Base-by-base conservation (phyloP, 1,140 invertebrate genomes). In the Drosophila orena region DNA sequence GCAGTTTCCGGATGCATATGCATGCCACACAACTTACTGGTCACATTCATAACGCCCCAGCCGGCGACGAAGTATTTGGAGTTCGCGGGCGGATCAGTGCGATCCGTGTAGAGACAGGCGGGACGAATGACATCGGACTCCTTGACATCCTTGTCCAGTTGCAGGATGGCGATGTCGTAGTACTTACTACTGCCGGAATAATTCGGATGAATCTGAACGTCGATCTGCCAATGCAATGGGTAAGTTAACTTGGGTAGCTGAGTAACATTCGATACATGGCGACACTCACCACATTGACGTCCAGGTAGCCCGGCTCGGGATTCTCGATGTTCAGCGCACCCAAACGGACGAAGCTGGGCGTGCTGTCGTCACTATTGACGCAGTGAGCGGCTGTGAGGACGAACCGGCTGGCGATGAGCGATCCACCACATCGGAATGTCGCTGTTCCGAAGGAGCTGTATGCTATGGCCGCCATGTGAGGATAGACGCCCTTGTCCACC, bases 331-430 rank as follows among this genome's bases (percentile, higher is more conserved):
- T 64, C 7, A 92, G 66, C 2, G 79, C 57, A 24, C 91, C 91
- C 35, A 92, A 42, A 0, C 91, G 85, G 6, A 86, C 91, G 40
- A 77, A 74, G 4, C 54, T 22, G 3, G 91, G 89, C 1, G 11
- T 22, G 1, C 15, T 42, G 7, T 34, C 42, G 11, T 50, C 35
- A 10, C 52, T 60, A 6, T 79, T 93, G 5, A 97, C 92, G 75
- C 97, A 97, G 85, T 97, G 97, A 6, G 96, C 96, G 1, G 97
- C 97, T 0, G 97, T 97, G 11, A 94, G 64, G 12, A 93, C 91
- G 52, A 92, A 93, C 24, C 91, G 79, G 4, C 71, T 76, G 54
- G 81, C 91, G 56, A 94, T 93, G 47, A 94, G 60, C 11, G 93
- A 93, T 11, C 93, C 93, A 5, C 93, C 93, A 54, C 93, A 94